phyloP scores from a whole-genome alignment of 2,888 invertebrate genomes.

The Hypercompe scribonia region DNA sequence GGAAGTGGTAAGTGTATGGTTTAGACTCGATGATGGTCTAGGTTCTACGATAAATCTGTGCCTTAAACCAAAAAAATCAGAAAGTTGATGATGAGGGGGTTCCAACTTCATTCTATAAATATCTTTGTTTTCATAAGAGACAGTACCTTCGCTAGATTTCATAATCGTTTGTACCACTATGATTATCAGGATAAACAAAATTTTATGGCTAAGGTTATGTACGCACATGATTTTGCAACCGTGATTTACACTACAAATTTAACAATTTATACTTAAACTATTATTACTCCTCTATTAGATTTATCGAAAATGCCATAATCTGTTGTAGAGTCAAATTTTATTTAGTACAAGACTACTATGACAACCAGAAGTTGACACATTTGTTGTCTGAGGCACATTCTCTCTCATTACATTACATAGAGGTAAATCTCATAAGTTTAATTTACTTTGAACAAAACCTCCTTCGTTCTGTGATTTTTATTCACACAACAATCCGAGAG shows the following conservation, averaged over 20 bases:
- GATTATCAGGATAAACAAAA: conserved; percentile 20
- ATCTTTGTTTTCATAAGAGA: conserved; percentile 37
- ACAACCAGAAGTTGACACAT: not conserved
- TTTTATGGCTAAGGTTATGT: conserved; percentile 13
- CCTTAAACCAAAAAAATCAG: conserved; percentile 20
- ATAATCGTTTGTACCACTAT: conserved; percentile 20
- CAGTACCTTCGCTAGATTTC: conserved; percentile 23
- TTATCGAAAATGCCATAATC: not conserved
- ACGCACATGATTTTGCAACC: conserved; percentile 5
- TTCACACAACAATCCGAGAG: too few species aligned
- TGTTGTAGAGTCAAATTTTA: not conserved
- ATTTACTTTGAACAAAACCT: too few species aligned
- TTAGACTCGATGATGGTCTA: conserved; percentile 20
- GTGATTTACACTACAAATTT: not conserved
- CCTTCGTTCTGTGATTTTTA: not conserved
- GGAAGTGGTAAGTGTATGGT: conserved; percentile 18
- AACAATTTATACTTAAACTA: not conserved
- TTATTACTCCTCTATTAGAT: not conserved
- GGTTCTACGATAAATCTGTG: conserved; percentile 21
- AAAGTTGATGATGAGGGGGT: conserved; percentile 24
- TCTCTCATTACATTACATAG: not conserved
- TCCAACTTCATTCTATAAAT: conserved; percentile 33
- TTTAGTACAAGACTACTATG: not conserved
- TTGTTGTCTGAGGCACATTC: not conserved
- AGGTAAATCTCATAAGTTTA: too few species aligned